Conservation (phyloP, 1,140 invertebrate genomes). For the Heterodera schachtii region DNA sequence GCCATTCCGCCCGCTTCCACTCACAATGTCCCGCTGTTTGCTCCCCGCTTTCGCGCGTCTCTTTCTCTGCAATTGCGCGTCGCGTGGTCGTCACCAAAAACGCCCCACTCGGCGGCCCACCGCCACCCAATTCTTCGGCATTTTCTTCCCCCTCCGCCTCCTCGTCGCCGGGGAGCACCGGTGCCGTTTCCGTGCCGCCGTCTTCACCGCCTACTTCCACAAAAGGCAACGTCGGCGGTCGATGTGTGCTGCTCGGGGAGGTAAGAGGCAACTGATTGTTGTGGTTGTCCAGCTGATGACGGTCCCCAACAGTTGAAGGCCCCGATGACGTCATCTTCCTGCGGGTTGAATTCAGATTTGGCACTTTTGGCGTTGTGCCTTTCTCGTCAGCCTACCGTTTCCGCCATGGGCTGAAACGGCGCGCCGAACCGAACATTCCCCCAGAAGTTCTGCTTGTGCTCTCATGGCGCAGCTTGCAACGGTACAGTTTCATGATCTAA, state of each 20-base stretch:
- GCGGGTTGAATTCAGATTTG: not conserved
- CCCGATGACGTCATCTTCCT: not conserved
- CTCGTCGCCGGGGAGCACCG: not conserved
- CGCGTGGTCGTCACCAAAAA: not conserved
- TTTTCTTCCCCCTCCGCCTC: not conserved
- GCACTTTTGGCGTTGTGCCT: not conserved
- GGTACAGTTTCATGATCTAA: constrained; percentile 21
- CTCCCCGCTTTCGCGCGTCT: constrained; percentile 13
- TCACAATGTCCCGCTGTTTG: not conserved
- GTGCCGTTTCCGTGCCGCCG: not conserved
- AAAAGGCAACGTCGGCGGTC: not conserved
- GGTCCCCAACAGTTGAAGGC: not conserved
- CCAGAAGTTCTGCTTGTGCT: not conserved
- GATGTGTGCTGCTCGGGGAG: not conserved
- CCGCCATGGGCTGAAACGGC: not conserved
- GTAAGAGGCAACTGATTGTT: not conserved
- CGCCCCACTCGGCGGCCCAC: not conserved
- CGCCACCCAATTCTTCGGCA: not conserved
- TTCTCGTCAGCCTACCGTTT: not conserved
- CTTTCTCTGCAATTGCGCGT: not conserved
- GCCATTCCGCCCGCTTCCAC: not conserved
- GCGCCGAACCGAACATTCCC: not conserved
- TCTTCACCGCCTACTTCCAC: not conserved
- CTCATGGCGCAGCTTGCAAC: not conserved
- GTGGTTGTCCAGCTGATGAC: not conserved